Base-by-base conservation (phyloP, 2,888 invertebrate genomes). In the Pocota personata region DNA sequence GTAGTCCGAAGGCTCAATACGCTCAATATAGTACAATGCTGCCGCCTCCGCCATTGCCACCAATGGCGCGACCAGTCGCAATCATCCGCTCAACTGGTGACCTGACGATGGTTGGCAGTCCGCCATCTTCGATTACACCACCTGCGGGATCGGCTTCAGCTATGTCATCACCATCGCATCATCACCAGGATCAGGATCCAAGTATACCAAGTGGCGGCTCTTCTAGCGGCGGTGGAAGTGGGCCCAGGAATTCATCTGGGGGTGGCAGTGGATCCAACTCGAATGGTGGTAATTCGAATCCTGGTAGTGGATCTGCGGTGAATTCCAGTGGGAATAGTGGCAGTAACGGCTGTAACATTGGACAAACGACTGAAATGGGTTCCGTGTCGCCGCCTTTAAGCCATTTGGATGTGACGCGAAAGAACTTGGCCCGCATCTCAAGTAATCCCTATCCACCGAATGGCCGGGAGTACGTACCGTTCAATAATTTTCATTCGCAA, bases 11-110 rank as follows among this genome's bases (percentile, higher is more conserved):
- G 24, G 32, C 73, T 57, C 97, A 97, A 90, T 98, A 97, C 93
- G 97, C 97, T 93, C 96, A 95, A 89, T 91, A 93, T 90, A 97
- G 97, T 91, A 96, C 97, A 71, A 98, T 98, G 97, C 94, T 98
- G 91, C 98, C 98, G 5, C 98, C 98, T 27, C 97, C 98, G 6
- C 98, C 98, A 2, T 95, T 98, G 35, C 98, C 98, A 1, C 98
- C 98, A 16, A 98, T 98, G 97, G 98, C 98, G 2, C 94, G 98
- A 87, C 98, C 98, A 0, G 98, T 98, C 30, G 98, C 98, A 87
- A 98, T 99, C 90, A 97, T 98, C 90, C 95, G 98, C 89, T 98
- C 98, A 73, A 97, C 98, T 89, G 96, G 95, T 93, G 94, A 93
- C 89, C 88, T 95, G 87, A 93, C 94, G 82, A 94, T 94, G 88